Conservation (phyloP, 2,888 invertebrate genomes). For the Nemapogon koenigi region DNA sequence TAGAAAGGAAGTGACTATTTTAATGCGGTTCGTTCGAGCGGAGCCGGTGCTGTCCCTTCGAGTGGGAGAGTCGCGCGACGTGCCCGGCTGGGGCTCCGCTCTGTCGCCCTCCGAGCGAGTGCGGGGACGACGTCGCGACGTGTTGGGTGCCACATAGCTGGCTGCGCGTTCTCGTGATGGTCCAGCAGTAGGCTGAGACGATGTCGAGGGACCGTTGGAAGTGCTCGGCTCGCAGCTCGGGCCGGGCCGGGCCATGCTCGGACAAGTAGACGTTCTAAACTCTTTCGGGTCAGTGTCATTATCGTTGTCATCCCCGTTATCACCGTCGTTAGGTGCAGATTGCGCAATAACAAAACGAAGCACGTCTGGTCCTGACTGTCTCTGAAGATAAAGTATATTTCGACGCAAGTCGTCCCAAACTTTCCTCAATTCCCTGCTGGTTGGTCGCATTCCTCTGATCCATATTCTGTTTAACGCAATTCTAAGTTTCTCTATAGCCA, state of each 20-base stretch:
- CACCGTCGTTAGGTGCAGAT: too few species aligned
- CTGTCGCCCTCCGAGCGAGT: neutral
- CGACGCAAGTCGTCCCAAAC: constrained; percentile 71
- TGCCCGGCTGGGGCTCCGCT: neutral
- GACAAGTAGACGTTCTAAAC: constrained; percentile 20
- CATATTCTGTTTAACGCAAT: constrained; percentile 41
- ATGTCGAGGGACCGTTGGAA: constrained; percentile 20
- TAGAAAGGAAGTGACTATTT: neutral
- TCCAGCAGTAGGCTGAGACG: constrained; percentile 22
- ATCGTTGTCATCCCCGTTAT: too few species aligned
- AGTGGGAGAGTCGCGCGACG: neutral
- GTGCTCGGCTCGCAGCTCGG: constrained; percentile 16
- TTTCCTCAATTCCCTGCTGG: constrained; percentile 64
- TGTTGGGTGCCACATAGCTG: too few species aligned
- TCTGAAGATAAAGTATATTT: constrained; percentile 60
- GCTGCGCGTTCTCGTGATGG: too few species aligned
- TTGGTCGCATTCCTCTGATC: constrained; percentile 42
- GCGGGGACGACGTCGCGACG: neutral
- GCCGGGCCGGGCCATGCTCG: constrained; percentile 13
- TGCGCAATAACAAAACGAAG: too few species aligned
- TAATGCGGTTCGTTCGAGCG: neutral
- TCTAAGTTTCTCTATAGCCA: constrained; percentile 43
- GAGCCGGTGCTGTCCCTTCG: neutral
- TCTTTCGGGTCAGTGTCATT: constrained; percentile 22
- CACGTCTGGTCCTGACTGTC: constrained; percentile 46